Conservation (phyloP, 2,888 invertebrate genomes). For the Hemaris fuciformis region DNA sequence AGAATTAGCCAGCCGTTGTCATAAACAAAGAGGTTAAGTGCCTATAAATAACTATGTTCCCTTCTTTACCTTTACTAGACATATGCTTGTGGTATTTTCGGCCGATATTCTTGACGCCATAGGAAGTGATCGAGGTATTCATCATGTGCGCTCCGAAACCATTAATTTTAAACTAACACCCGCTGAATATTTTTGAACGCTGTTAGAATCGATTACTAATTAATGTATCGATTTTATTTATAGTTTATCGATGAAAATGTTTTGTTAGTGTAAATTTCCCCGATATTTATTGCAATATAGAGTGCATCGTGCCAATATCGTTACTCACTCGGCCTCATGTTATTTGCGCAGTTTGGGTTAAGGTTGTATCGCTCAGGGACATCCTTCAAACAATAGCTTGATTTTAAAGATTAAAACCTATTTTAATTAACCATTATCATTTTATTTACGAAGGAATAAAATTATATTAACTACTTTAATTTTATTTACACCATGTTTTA, state of each 20-base stretch:
- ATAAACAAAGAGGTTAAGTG: conserved; percentile 68
- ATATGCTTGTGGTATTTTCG: conserved; percentile 40
- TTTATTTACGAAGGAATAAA: not conserved
- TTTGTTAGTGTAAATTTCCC: not conserved
- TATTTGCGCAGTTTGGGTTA: not conserved
- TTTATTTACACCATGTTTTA: too few relatives aligned
- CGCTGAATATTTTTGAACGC: not conserved
- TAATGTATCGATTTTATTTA: not conserved
- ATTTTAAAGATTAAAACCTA: not conserved
- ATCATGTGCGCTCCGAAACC: not conserved
- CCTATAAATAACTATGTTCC: conserved; percentile 54
- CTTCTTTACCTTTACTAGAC: conserved; percentile 43
- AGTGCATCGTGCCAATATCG: conserved; percentile 5
- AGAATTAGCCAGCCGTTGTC: conserved; percentile 50
- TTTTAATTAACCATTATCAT: not conserved
- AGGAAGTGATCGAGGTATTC: not conserved
- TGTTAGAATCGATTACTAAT: not conserved
- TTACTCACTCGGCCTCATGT: conserved; percentile 4
- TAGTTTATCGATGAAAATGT: not conserved
- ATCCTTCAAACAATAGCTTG: not conserved
- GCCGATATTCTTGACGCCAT: conserved; percentile 17
- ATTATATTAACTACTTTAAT: too few relatives aligned
- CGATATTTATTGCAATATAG: not conserved
- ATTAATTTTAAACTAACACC: conserved; percentile 1
- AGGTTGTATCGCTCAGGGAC: not conserved